Evolutionary conservation across 2,888 invertebrate species (phyloP), one percentile per base, ranked within the genome.

Genomic region (Romanomermis culicivorax): DNA sequence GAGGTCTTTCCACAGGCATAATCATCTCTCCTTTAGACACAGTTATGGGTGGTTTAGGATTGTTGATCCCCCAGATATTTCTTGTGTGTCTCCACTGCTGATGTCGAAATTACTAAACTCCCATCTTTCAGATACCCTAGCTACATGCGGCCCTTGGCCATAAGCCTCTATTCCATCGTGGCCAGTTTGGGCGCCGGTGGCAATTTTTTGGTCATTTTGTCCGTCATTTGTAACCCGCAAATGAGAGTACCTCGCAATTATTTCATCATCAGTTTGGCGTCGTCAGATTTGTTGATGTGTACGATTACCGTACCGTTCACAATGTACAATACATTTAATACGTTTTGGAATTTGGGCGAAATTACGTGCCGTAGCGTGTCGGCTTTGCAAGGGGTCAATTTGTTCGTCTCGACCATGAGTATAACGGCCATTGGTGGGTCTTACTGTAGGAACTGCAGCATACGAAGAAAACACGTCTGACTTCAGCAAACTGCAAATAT

Each of bases 351-450:
- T 0, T 74, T 88, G 45, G 86, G 87, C 14, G 77, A 80, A 64
- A 78, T 82, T 71, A 78, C 77, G 54, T 89, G 89, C 71, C 87
- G 87, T 70, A 78, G 85, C 60, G 81, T 85, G 60, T 83, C 84
- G 0, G 81, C 82, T 58, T 77, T 86, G 51, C 86, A 88, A 68
- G 88, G 36, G 36, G 64, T 83, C 59, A 87, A 85, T 64, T 84
- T 87, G 62, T 89, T 86, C 69, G 86, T 89, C 0, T 88, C 87
- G 0, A 87, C 87, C 1, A 84, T 89, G 66, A 84, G 85, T 60
- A 89, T 89, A 62, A 85, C 87, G 2, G 87, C 88, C 7, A 89
- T 89, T 61, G 73, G n/a, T n/a, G n/a, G n/a, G n/a, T n/a, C n/a
- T n/a, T n/a, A n/a, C n/a, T n/a, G n/a, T n/a, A n/a, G n/a, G n/a